Evolutionary conservation across 2,888 invertebrate species (phyloP), one percentile per base, ranked within the genome.

Genomic region (Octodonta nipae): DNA sequence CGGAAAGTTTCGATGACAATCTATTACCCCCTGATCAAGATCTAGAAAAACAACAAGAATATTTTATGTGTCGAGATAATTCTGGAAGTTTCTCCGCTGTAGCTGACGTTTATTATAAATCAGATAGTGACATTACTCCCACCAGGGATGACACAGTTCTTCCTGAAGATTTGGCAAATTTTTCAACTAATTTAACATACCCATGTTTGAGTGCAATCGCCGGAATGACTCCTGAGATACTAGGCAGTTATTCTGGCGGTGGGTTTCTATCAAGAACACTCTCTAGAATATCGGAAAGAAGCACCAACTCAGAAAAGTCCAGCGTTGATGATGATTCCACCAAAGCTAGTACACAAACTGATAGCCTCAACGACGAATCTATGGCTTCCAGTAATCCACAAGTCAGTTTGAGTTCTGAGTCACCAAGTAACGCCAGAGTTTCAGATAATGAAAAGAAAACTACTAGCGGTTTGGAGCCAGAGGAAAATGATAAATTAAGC

Each of bases 271-370:
- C 77, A 0, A 70, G 87, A 26, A 87, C 87, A 0, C 65, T 87
- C 15, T 86, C 86, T 1, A 68, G 87, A 40, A 88, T 88, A 52
- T 87, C 86, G 0, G 88, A 88, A 61, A 70, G 86, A 26, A 87
- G 86, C 44, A 87, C 87, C 6, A 84, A 85, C 7, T 86, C 86
- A 0, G 86, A 86, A 55, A 86, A 86, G 58, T 82, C 83, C 2
- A 85, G 85, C 51, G 78, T 83, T 38, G 77, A 85, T 49, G 85
- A 85, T 55, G 85, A 86, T 63, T 81, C 83, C 0, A 85, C 85
- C 15, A 86, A 85, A 60, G 84, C 80, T 3, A 83, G 83, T 39
- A 83, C 84, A 2, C 74, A 83, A 38, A 84, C 84, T 3, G 81
- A 83, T 35, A 85, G 85, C 55, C 71, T 84, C 41, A 83, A 84